Base-by-base conservation (phyloP, 2,797 vertebrate species). In the Leptoclinus maculatus region DNA sequence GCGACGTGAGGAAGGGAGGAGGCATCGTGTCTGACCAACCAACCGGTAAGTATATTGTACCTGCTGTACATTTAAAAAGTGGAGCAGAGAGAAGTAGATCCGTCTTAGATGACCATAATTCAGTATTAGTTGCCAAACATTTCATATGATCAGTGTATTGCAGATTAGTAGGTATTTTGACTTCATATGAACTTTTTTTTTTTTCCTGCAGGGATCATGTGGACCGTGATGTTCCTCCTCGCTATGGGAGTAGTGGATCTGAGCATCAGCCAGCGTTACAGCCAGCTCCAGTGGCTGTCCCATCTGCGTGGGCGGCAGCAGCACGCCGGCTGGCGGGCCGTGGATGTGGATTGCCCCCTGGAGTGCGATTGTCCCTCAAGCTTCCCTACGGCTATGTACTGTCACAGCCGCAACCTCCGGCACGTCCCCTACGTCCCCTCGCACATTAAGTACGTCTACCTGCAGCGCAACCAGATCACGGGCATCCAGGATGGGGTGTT, bases 381-480 rank as follows among this genome's bases (percentile, higher is more conserved):
- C 65, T 98, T 97, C 71, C 97, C 97, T 19, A 90, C 91, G 0
- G 98, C 97, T 41, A 99, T 99, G 98, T 99, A 98, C 88, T 99
- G 98, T 66, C 95, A 98, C 75, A 91, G 93, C 71, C 95, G 98
- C 66, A 97, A 97, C 89, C 91, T 99, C 62, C 97, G 97, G 87
- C 96, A 95, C 0, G 93, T 99, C 47, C 98, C 98, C 0, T 95
- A 96, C 7, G 93, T 99, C n/a, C 98, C 98, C 41, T 78, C 95
- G 21, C 96, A 96, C 59, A 97, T 99, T 82, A 97, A 98, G 80
- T 99, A 99, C 10, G 96, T 97, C 77, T 99, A 99, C 90, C 92
- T 99, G 71, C 96, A 99, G 83, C 95, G 94, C 56, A 99, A 99
- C 90, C 95, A 96, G 90, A 97, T 99, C 79, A 94, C 95, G 2